Evolutionary conservation across 2,888 invertebrate genomes (phyloP), one percentile per base, ranked within the genome.

Genomic region (Drosophila borealis): DNA sequence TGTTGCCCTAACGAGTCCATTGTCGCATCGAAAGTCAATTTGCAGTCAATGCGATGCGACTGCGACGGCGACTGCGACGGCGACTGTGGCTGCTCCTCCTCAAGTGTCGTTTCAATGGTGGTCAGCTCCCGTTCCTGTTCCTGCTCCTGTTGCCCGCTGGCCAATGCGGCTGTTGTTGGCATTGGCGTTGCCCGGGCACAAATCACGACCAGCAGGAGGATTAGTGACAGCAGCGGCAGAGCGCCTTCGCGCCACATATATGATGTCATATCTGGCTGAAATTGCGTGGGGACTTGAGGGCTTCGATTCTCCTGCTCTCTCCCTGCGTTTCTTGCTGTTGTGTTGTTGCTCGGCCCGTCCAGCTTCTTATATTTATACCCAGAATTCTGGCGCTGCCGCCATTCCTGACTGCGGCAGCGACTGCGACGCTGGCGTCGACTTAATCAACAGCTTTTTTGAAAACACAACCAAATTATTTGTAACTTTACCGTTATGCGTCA

Each of bases 21-120:
- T 88, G 85, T 88, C 70, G 88, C 74, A 84, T 85, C 89, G 69
- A 85, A 79, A 84, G 79, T 75, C 81, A 85, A 85, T 85, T 88
- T 88, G 70, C 88, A 88, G 80, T 81, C 89, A 78, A 74, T 76
- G 77, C 66, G 73, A 17, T 70, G 36, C 44, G 49, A 49, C 68
- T 65, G 37, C 55, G 14, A 14, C 54, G 41, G 14, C 29, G 29
- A n/a, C 53, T 14, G 41, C 42, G 37, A 14, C 37, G 14, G 25
- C 33, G 17, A 1, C 45, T 49, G 55, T n/a, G n/a, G 11, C 33
- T 42, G 53, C 21, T 60, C 49, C 34, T 44, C 42, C 46, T 44
- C 63, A 53, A 66, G 45, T 25, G 50, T 13, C 55, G 41, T 55
- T 45, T 55, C 66, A 49, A 39, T 66, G 41, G 29, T 44, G 37